These are phyloP conservation scores for Ruditapes philippinarum DNA, from an alignment of 1,140 invertebrate species.

Conservation along the genomic window DNA sequence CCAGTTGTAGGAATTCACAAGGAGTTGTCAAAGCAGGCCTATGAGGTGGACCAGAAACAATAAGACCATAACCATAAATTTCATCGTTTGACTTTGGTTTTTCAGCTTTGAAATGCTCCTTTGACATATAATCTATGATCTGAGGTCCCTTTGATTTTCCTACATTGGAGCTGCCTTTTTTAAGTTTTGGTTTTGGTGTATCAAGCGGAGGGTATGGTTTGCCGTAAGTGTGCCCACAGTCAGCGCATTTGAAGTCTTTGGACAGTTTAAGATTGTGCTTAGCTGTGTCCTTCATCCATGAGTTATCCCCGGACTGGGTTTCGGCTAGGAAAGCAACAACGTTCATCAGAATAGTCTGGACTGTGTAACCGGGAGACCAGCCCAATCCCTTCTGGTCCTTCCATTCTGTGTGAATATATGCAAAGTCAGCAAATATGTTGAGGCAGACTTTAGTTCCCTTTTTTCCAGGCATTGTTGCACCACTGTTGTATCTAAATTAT, in stretches of 20 bases:
- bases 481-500: slow-evolving; percentile 76
- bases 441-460: slow-evolving; percentile 80
- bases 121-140: slow-evolving; percentile 81
- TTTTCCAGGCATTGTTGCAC: slow-evolving; percentile 79
- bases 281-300: slow-evolving; percentile 68
- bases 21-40: slow-evolving; percentile 79
- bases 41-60: slow-evolving; percentile 76
- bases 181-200: not conserved
- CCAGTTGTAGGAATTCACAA: slow-evolving; percentile 77
- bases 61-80: slow-evolving; percentile 79
- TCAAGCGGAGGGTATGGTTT: slow-evolving; percentile 77
- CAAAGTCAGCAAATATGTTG: slow-evolving; percentile 81
- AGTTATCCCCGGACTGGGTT: slow-evolving; percentile 68
- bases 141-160: slow-evolving; percentile 62
- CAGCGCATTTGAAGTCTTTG: slow-evolving; percentile 75
- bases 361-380: slow-evolving; percentile 82
- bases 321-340: slow-evolving; percentile 80
- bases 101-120: slow-evolving; percentile 71
- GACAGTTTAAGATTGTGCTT: slow-evolving; percentile 73
- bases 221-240: slow-evolving; percentile 79
- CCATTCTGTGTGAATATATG: slow-evolving; percentile 81
- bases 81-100: slow-evolving; percentile 74
- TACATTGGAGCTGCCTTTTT: slow-evolving; percentile 37
- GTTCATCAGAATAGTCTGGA: slow-evolving; percentile 81
- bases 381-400: slow-evolving; percentile 78